Base-by-base conservation (phyloP, 2,797 vertebrate species). In the Chelonia mydas region DNA sequence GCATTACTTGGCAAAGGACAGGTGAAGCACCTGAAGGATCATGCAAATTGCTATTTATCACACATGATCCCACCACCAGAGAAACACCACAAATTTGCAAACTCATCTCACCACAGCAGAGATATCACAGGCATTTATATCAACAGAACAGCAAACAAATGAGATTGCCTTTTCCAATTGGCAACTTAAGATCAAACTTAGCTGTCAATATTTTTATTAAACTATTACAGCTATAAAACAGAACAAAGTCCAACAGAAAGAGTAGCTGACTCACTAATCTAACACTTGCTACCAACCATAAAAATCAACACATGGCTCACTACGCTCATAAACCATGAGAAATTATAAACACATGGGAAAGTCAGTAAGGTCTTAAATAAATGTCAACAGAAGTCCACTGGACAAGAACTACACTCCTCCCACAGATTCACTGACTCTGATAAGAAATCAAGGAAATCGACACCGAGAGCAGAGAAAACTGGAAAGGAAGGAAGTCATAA, bases 241-340 rank as follows among this genome's bases (percentile, higher is more conserved):
- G 5, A 92, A 89, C 5, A 13, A 31, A 7, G 21, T 80, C 57
- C 80, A 93, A 19, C 23, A 77, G 41, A 28, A 84, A 92, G 25
- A 89, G 15, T 37, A 92, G 19, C 28, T 95, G 93, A 95, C 68
- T 59, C 81, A 86, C 74, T 41, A 72, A 49, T 31, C 25, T 91
- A 86, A 13, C 51, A 91, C 77, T 76, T 25, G 41, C 23, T 7
- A 83, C 92, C 77, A 87, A 87, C 49, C 3, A 41, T 68, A 68
- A 68, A 68, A 68, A 68, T 68, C 61, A 68, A 68, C 61, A 68
- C n/a, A 57, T 37, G 3, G 33, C 17, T 37, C 17, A 7, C 33
- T 68, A n/a, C 19, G 17, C 17, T 68, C 33, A 68, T n/a, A n/a
- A 68, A 37, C 16, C 61, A 10, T 68, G 61, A 68, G 3, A 55